Evolutionary conservation across 2,113 vertebrate genomes (phyloP).

Genomic region (Gulo gulo): DNA sequence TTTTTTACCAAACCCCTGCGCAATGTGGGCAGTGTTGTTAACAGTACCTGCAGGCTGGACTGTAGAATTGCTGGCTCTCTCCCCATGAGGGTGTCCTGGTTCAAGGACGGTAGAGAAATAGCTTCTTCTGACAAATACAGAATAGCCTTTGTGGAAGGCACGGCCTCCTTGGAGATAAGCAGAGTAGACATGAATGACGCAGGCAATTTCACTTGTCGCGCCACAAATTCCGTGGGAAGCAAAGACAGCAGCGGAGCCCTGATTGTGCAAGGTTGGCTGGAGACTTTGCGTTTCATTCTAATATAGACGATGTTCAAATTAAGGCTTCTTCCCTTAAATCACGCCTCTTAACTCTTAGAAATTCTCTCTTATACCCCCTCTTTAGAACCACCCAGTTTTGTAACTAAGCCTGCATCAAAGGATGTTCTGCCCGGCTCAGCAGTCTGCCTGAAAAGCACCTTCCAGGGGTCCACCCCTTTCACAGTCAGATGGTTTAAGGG

Average conservation of each 20-base stretch:
- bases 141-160: constrained; percentile 91
- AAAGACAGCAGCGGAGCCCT: constrained; percentile 94
- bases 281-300: constrained; percentile 59
- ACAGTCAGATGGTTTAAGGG: constrained; percentile 94
- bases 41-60: constrained; percentile 86
- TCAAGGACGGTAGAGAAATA: constrained; percentile 93
- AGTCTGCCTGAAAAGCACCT: constrained; percentile 88
- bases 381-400: constrained; percentile 95
- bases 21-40: constrained; percentile 91
- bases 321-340: not conserved
- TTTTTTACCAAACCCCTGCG: constrained; percentile 94
- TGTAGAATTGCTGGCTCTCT: constrained; percentile 97
- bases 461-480: constrained; percentile 93
- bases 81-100: constrained; percentile 94
- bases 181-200: constrained; percentile 89
- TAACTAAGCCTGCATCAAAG: constrained; percentile 88
- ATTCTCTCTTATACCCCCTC: constrained; percentile 80
- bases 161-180: constrained; percentile 89
- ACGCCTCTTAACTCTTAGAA: constrained; percentile 68
- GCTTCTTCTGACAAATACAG: constrained; percentile 86
- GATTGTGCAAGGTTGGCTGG: constrained; percentile 93
- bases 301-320: not conserved
- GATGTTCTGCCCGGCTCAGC: constrained; percentile 91
- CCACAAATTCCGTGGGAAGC: constrained; percentile 93
- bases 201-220: constrained; percentile 94